phyloP scores from a whole-genome alignment of 2,113 vertebrate species.

The Gulo gulo region DNA sequence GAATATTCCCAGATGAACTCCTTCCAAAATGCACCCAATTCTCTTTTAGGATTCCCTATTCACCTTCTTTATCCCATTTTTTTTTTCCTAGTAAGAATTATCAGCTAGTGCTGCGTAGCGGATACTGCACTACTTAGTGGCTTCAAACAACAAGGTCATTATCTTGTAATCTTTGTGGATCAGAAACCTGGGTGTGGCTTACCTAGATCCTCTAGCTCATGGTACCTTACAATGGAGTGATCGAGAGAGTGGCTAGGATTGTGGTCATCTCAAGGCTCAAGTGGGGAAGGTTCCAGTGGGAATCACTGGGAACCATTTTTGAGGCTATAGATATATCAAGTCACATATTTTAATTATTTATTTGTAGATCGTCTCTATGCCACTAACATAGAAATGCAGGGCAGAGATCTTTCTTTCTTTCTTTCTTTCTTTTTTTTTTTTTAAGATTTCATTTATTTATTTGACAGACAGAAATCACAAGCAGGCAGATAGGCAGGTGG shows the following conservation, averaged over 20 bases:
- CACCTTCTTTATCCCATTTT: not conserved
- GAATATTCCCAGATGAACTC: not conserved
- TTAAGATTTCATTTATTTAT: too few relatives aligned
- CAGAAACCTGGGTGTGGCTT: not conserved
- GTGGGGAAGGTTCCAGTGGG: not conserved
- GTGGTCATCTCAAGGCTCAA: not conserved
- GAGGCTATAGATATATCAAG: not conserved
- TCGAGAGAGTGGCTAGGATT: not conserved
- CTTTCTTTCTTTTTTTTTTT: too few relatives aligned
- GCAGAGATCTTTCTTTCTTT: not conserved
- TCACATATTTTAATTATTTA: not conserved
- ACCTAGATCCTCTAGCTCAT: not conserved
- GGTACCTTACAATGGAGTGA: not conserved
- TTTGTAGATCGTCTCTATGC: not conserved
- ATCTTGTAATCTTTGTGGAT: not conserved
- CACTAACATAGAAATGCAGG: not conserved
- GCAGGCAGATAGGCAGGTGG: too few relatives aligned
- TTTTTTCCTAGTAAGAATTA: not conserved
- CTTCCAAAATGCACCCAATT: not conserved
- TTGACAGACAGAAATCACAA: too few relatives aligned
- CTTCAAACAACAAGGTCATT: not conserved
- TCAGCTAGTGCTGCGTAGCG: not conserved
- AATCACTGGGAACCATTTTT: not conserved
- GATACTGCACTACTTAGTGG: not conserved
- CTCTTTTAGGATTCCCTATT: not conserved